Percentiles rank a stretch among this genome's conserved stretches.
These are phyloP conservation scores for Nasonia giraulti DNA, from an alignment of 1,140 invertebrate genomes.

Conservation along the genomic window DNA sequence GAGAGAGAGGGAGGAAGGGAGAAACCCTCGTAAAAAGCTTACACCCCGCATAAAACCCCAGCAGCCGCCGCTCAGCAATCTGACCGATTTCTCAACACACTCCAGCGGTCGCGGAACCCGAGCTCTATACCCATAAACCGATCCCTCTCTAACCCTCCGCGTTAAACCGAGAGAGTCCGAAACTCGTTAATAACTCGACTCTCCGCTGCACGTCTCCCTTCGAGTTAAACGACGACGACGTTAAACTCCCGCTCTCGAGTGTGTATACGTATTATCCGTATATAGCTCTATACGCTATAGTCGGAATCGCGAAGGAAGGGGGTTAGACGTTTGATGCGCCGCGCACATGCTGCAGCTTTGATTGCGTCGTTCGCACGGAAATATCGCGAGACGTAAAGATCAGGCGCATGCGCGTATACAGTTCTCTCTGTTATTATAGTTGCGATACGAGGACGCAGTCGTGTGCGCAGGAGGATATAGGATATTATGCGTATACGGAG, in stretches of 20 bases:
- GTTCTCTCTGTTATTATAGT: not conserved
- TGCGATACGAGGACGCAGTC: not conserved
- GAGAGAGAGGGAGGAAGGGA: not conserved
- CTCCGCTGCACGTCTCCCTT: not conserved
- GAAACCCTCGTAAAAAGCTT: conserved; percentile 13
- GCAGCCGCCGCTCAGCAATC: conserved; percentile 1
- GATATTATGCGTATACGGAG: not conserved
- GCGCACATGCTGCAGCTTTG: conserved; percentile 40
- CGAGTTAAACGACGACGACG: conserved; percentile 29
- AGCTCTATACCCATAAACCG: conserved; percentile 25
- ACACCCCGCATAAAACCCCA: not conserved
- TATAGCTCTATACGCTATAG: not conserved
- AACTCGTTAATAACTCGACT: conserved; percentile 48
- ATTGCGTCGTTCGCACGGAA: conserved; percentile 36
- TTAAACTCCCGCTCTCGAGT: not conserved
- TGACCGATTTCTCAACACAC: conserved; percentile 19
- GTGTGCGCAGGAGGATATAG: not conserved
- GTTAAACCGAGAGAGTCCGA: not conserved
- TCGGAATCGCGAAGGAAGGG: conserved; percentile 46
- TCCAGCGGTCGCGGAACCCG: not conserved
- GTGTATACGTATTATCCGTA: not conserved
- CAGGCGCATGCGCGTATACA: not conserved
- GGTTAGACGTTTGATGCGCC: conserved; percentile 55
- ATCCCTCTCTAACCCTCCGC: not conserved
- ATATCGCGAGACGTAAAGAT: conserved; percentile 1